Evolutionary conservation across 2,888 invertebrate genomes (phyloP), one percentile per base, ranked within the genome.

Genomic region (Leptogaster cylindrica): DNA sequence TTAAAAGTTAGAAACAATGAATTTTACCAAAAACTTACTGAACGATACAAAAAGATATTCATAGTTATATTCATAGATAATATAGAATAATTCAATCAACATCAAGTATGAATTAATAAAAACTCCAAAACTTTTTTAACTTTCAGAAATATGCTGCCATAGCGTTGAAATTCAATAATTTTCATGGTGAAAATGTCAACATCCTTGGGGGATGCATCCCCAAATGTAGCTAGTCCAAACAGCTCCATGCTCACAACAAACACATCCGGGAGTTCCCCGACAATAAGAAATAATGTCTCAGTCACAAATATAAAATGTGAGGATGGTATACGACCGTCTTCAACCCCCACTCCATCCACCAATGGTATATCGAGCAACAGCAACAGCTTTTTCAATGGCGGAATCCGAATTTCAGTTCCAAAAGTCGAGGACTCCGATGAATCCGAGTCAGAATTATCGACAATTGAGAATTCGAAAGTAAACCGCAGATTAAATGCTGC

Each of bases 241-340:
- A 67, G 65, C 48, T 36, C 58, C 20, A 61, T 58, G 28, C 41
- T 55, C 10, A 67, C 31, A 25, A 25, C 67, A 12, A 64, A 14
- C 28, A 48, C 41, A 27, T 48, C 44, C 28, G 50, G 20, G 10
- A 69, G 73, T 12, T 69, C 75, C n/a, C 73, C 74, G 25, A 75
- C 73, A 14, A 74, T 72, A 18, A 74, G 76, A 18, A 58, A 28
- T 39, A 75, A 92, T 83, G 88, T 92, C 68, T 91, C 91, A 69
- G 91, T 92, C 76, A 92, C 91, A 73, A 89, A 90, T 73, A 91
- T 92, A 82, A 91, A 91, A 74, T 81, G 82, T 70, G 79, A 80
- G 70, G 74, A 77, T 68, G 67, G 67, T 25, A 65, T 65, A 10
- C 66, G 63, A 51, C 36, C 61, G 63, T 51, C 76, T 76, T 44